phyloP scores from a whole-genome alignment of 2,888 invertebrate species.

The Harpagoxenus sublaevis region DNA sequence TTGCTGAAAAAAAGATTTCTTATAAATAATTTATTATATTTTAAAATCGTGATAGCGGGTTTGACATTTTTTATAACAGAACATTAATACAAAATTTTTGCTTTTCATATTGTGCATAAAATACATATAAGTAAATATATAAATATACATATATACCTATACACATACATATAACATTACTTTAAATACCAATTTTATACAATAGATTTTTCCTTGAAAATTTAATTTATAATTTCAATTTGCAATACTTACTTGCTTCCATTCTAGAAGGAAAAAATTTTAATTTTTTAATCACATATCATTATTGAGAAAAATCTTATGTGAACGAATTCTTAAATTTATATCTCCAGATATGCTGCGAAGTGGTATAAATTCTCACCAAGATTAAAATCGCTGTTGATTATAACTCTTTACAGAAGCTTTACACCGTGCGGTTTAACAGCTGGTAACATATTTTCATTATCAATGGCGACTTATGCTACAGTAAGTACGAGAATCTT shows the following conservation, averaged over 20 bases:
- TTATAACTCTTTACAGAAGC: conserved; percentile 15
- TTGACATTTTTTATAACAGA: not conserved
- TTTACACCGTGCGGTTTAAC: not conserved
- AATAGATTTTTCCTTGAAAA: not conserved
- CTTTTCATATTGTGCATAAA: not conserved
- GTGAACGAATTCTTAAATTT: not conserved
- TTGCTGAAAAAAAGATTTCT: not conserved
- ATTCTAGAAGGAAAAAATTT: not conserved
- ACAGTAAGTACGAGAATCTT: not conserved
- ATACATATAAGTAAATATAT: not conserved
- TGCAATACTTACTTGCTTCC: not conserved
- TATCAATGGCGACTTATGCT: conserved; percentile 12
- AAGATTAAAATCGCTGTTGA: not conserved
- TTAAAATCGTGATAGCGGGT: not conserved
- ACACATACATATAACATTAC: not conserved
- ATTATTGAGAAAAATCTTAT: not conserved
- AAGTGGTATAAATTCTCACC: conserved; percentile 25
- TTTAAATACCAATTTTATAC: not conserved
- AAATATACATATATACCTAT: not conserved
- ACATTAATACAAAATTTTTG: no score
- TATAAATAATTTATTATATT: not conserved
- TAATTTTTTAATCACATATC: not conserved
- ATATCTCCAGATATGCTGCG: conserved; percentile 3
- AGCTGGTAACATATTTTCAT: conserved; percentile 13
- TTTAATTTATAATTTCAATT: conserved; percentile 2